phyloP scores from a whole-genome alignment of 1,140 invertebrate species.

The Drosophila carrolli region DNA sequence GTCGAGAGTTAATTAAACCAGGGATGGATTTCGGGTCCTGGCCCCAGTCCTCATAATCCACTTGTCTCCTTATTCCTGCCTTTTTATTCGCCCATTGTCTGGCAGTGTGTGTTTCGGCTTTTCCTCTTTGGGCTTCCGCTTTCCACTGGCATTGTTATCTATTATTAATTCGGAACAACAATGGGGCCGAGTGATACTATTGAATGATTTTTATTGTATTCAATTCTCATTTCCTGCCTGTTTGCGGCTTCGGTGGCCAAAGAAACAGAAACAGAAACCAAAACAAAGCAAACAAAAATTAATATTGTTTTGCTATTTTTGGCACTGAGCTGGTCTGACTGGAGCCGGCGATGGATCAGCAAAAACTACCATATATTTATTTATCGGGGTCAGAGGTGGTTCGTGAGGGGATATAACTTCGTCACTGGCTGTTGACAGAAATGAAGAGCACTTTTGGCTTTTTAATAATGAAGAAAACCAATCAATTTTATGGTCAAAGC shows the following conservation, averaged over 20 bases:
- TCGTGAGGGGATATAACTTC: conserved; percentile 5
- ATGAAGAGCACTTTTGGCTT: conserved; percentile 18
- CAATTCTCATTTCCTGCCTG: conserved; percentile 69
- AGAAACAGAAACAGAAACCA: conserved; percentile 22
- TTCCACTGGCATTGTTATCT: conserved; percentile 61
- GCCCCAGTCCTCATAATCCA: conserved; percentile 29
- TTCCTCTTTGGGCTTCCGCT: conserved; percentile 27
- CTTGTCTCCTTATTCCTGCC: conserved; percentile 29
- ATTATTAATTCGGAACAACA: conserved; percentile 68
- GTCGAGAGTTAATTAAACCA: conserved; percentile 44
- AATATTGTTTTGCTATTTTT: conserved; percentile 70
- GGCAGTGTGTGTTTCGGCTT: conserved; percentile 24
- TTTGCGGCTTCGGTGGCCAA: conserved; percentile 24
- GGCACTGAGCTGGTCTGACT: conserved; percentile 39
- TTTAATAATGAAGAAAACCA: conserved; percentile 30
- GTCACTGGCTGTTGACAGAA: conserved; percentile 32
- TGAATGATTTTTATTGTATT: conserved; percentile 73
- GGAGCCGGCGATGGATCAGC: conserved; percentile 31
- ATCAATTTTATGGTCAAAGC: conserved; percentile 32
- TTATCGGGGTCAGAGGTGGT: conserved; percentile 25
- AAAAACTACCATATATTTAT: conserved; percentile 16
- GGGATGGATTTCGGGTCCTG: conserved; percentile 34
- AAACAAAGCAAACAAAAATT: conserved; percentile 56
- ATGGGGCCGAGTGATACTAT: conserved; percentile 40
- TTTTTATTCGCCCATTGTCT: conserved; percentile 38